These are phyloP conservation scores for Symphodus melops DNA, from an alignment of 2,113 vertebrate species.

Conservation along the genomic window DNA sequence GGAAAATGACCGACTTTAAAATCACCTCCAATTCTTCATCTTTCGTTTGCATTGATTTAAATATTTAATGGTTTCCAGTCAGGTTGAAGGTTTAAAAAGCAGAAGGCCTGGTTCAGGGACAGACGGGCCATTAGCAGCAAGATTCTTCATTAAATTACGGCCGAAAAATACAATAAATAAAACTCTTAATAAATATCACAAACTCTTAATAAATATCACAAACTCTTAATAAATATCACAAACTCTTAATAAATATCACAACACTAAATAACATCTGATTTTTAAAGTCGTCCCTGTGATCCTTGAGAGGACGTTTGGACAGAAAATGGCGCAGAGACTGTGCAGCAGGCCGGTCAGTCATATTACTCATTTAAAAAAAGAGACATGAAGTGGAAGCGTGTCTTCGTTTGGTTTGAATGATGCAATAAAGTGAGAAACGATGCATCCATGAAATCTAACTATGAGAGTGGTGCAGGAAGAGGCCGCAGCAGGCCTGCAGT, in stretches of 20 bases:
- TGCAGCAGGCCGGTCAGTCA: not conserved
- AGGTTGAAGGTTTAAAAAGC: too few species aligned
- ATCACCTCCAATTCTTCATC: not conserved
- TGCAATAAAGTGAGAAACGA: not conserved
- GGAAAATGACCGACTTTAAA: not conserved
- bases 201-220: too few species aligned
- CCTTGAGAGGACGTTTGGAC: constrained; percentile 41
- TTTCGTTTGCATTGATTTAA: not conserved
- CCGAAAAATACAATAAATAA: too few species aligned
- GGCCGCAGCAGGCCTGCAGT: constrained; percentile 52
- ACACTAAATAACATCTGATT: too few species aligned
- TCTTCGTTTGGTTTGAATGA: not conserved
- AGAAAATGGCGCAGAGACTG: constrained; percentile 47
- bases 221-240: too few species aligned
- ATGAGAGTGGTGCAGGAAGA: not conserved
- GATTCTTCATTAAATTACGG: too few species aligned
- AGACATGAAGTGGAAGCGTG: too few species aligned
- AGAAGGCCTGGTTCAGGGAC: too few species aligned
- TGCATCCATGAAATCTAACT: not conserved
- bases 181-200: too few species aligned
- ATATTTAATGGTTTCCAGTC: too few species aligned
- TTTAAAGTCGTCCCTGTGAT: not conserved
- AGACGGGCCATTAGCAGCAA: too few species aligned
- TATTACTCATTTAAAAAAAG: fast-evolving
- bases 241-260: too few species aligned